These are phyloP conservation scores for Engystomops pustulosus DNA, from an alignment of 2,113 vertebrate species.

Conservation along the genomic window DNA sequence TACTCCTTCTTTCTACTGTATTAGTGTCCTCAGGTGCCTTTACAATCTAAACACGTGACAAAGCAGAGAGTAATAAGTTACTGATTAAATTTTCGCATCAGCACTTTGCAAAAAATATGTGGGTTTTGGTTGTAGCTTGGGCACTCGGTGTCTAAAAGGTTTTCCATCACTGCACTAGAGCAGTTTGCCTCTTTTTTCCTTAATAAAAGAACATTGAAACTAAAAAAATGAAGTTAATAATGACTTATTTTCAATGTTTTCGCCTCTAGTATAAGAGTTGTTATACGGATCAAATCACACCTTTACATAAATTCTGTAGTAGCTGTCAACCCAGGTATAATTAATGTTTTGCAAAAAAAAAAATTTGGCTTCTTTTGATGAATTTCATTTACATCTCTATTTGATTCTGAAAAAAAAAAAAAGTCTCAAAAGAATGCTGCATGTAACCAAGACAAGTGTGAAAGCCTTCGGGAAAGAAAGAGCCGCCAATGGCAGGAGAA, in stretches of 20 bases:
- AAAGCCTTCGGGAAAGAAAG: constrained; percentile 28
- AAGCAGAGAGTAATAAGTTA: no score
- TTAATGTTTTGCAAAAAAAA: not conserved
- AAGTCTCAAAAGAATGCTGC: not conserved
- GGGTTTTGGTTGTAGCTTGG: no score
- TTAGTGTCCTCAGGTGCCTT: no score
- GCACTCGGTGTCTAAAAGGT: no score
- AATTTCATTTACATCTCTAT: not conserved
- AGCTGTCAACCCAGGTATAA: not conserved
- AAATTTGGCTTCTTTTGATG: not conserved
- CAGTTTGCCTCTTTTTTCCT: no score
- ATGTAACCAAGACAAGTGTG: constrained; percentile 4
- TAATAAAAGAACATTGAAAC: no score
- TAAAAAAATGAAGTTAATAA: no score
- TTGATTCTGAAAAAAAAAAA: not conserved
- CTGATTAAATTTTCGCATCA: no score
- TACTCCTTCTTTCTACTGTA: no score
- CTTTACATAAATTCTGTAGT: not conserved
- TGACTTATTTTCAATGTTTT: not conserved
- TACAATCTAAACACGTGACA: no score
- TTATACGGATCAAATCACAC: not conserved
- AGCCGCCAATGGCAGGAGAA: constrained; percentile 15
- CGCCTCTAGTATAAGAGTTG: not conserved
- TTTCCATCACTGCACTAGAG: no score
- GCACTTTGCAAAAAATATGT: no score